Evolutionary conservation across 2,888 invertebrate genomes (phyloP).

Genomic region (Carabus problematicus): DNA sequence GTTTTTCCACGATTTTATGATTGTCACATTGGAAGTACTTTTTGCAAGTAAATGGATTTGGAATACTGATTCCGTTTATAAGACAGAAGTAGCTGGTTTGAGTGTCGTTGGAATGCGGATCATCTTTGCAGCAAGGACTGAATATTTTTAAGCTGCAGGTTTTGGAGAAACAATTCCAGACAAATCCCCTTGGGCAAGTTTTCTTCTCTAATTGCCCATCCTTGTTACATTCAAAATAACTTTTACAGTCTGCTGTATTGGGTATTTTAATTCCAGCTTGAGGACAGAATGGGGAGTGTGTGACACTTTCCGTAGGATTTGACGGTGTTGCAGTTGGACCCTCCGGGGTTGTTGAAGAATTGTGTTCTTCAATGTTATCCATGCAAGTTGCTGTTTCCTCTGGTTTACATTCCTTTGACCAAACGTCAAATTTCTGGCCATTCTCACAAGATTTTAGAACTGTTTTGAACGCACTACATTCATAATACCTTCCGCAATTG

Average conservation of each 20-base stretch:
- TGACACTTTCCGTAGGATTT: not conserved
- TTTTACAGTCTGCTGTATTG: conserved; percentile 21
- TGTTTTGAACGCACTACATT: not conserved
- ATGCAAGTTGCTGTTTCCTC: too few relatives aligned
- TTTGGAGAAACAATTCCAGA: conserved; percentile 23
- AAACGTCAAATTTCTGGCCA: too few relatives aligned
- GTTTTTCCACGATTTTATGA: not conserved
- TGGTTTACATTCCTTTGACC: too few relatives aligned
- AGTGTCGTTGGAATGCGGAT: conserved; percentile 12
- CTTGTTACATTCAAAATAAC: conserved; percentile 22
- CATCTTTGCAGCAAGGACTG: conserved; percentile 24
- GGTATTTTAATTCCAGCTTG: conserved; percentile 16
- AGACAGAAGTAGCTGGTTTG: not conserved
- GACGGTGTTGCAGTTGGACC: not conserved
- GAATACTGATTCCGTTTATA: conserved; percentile 6
- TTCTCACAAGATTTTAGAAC: too few relatives aligned
- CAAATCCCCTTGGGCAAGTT: not conserved
- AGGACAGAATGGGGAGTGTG: conserved; percentile 7
- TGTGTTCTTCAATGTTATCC: too few relatives aligned
- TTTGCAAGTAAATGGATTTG: conserved; percentile 20
- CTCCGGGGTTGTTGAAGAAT: too few relatives aligned
- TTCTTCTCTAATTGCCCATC: conserved; percentile 16
- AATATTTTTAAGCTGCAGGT: conserved; percentile 15
- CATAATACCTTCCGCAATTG: conserved; percentile 9
- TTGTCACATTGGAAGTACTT: conserved; percentile 24